These are phyloP conservation scores for Bos taurus DNA, from an alignment of 2,113 vertebrate genomes.

Conservation along the genomic window DNA sequence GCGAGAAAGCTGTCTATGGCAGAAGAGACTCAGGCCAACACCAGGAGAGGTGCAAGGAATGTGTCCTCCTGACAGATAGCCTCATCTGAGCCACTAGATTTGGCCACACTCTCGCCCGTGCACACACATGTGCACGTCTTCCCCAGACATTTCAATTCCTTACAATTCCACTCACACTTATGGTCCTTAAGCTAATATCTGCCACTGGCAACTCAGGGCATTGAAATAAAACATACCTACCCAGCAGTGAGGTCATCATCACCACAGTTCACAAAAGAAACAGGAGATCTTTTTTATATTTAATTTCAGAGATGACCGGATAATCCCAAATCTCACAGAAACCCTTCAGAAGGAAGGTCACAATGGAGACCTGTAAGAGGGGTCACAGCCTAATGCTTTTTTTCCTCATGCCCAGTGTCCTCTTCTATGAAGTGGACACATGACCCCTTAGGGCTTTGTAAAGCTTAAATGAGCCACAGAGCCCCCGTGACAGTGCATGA, in stretches of 20 bases:
- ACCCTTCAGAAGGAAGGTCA: background rate
- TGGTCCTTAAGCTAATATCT: constrained; percentile 4
- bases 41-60: background rate
- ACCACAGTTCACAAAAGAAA: background rate
- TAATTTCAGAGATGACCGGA: background rate
- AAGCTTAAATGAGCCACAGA: background rate
- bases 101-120: rapidly evolving
- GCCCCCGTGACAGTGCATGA: rapidly evolving
- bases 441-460: rapidly evolving
- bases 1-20: background rate
- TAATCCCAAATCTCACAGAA: background rate
- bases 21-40: background rate
- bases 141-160: background rate
- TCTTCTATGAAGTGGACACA: background rate
- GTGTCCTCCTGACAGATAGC: background rate
- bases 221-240: background rate
- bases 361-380: background rate
- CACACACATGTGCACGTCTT: rapidly evolving
- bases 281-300: background rate
- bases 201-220: background rate
- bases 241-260: background rate
- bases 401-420: too few relatives aligned
- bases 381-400: background rate
- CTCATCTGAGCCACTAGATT: background rate
- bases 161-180: background rate